Conservation (phyloP, 2,113 vertebrate genomes). For the Gavia stellata region DNA sequence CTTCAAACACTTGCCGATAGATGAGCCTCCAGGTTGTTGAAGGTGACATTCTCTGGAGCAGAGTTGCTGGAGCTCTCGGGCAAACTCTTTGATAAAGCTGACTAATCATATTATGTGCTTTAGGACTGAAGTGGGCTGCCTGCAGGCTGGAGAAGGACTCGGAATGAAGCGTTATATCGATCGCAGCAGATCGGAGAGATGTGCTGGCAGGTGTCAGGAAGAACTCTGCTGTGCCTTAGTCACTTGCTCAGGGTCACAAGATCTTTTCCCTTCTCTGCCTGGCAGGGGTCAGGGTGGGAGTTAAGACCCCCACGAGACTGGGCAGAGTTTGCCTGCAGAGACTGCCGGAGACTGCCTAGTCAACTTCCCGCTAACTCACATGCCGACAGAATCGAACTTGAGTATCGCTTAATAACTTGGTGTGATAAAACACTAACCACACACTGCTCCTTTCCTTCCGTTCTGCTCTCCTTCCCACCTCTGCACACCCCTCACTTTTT, state of each 20-base stretch:
- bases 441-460: neutral
- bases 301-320: no score
- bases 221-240: neutral
- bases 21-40: neutral
- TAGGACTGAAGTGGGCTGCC: neutral
- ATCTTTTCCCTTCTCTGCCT: neutral
- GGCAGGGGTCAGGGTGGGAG: neutral
- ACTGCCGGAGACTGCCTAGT: neutral
- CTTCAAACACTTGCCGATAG: rapidly evolving
- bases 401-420: neutral
- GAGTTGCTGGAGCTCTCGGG: neutral
- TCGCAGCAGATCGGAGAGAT: rapidly evolving
- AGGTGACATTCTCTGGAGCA: neutral
- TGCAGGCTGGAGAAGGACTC: neutral
- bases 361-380: neutral
- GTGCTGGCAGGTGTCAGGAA: neutral
- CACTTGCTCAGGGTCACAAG: neutral
- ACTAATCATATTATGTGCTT: neutral
- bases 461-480: neutral
- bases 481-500: neutral
- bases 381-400: neutral
- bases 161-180: neutral
- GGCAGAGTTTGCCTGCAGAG: neutral
- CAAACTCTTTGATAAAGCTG: neutral
- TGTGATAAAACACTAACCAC: neutral